Evolutionary conservation across 2,113 vertebrate genomes (phyloP).

Genomic region (Percina caprodes): DNA sequence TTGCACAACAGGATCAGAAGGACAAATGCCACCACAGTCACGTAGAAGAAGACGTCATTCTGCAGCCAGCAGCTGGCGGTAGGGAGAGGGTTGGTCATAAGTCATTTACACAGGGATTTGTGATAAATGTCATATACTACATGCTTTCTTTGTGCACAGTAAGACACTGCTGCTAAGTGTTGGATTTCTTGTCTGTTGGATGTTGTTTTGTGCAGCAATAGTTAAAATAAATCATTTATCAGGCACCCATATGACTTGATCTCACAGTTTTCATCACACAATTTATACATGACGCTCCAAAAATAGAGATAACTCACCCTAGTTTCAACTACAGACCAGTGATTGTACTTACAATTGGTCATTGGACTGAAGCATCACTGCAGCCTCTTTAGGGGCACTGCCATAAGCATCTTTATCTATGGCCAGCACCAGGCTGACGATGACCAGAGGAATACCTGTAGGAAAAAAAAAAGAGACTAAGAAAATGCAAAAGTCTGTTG

Average conservation of each 20-base stretch:
- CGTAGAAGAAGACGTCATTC: conserved; percentile 82
- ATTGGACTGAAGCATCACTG: conserved; percentile 24
- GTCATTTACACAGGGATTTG: not conserved
- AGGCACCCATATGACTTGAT: not conserved
- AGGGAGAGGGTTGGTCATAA: not conserved
- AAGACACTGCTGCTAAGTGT: not conserved
- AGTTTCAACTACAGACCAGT: not conserved
- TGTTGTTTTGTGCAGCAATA: not conserved
- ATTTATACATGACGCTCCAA: not conserved
- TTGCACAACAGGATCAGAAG: conserved; percentile 87
- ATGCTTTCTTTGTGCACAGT: not conserved
- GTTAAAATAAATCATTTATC: not conserved
- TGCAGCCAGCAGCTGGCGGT: conserved; percentile 90
- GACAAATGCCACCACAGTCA: conserved; percentile 86
- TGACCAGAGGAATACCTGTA: conserved; percentile 88
- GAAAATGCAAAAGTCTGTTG: not conserved
- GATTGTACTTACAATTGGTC: conserved; percentile 86
- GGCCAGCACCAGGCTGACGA: conserved; percentile 83
- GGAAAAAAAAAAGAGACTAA: not conserved
- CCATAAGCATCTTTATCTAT: conserved; percentile 87
- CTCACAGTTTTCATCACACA: not conserved
- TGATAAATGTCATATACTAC: not conserved
- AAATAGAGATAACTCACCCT: not conserved
- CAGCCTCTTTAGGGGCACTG: not conserved
- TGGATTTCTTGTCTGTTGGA: not conserved